A percentile compares a stretch with the other conserved stretches of the same genome.
phyloP scores from a whole-genome alignment of 1,140 invertebrate species.

The Chrysopa pallens region DNA sequence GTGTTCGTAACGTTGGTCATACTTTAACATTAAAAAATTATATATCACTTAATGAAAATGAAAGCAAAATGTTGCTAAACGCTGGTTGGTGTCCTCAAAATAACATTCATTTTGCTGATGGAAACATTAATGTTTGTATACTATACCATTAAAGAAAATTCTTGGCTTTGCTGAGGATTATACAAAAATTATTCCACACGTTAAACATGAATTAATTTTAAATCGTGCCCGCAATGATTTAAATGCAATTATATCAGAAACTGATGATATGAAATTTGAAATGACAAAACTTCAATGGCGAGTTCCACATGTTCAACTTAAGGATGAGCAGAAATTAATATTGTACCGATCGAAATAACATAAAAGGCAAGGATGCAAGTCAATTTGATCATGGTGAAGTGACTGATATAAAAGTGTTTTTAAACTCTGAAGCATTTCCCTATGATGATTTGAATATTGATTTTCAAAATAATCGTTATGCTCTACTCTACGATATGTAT shows the following conservation, averaged over 20 bases:
- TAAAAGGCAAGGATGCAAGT: background rate
- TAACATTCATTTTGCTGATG: constrained; percentile 8
- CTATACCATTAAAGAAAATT: constrained; percentile 16
- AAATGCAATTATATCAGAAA: constrained; percentile 3
- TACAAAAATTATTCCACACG: constrained; percentile 19
- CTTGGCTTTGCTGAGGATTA: constrained; percentile 24
- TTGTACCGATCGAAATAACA: background rate
- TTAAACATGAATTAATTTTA: constrained; percentile 22
- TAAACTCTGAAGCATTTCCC: constrained; percentile 10
- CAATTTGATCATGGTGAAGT: constrained; percentile 8
- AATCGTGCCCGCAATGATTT: constrained; percentile 12
- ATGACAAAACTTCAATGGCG: constrained; percentile 5
- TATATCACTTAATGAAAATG: constrained; percentile 7
- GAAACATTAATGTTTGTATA: constrained; percentile 17
- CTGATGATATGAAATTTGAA: background rate
- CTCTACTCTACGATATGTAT: constrained; percentile 7
- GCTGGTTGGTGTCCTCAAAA: too few species aligned
- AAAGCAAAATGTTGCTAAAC: too few species aligned
- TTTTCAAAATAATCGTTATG: too few species aligned
- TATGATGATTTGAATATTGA: too few species aligned
- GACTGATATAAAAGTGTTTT: constrained; percentile 8
- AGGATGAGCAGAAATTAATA: constrained; percentile 1
- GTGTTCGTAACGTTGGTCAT: constrained; percentile 17
- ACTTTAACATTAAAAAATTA: constrained; percentile 19
- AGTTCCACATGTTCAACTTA: constrained; percentile 5